Evolutionary conservation across 2,888 invertebrate genomes (phyloP).

Genomic region (Acanthoscelides obtectus): DNA sequence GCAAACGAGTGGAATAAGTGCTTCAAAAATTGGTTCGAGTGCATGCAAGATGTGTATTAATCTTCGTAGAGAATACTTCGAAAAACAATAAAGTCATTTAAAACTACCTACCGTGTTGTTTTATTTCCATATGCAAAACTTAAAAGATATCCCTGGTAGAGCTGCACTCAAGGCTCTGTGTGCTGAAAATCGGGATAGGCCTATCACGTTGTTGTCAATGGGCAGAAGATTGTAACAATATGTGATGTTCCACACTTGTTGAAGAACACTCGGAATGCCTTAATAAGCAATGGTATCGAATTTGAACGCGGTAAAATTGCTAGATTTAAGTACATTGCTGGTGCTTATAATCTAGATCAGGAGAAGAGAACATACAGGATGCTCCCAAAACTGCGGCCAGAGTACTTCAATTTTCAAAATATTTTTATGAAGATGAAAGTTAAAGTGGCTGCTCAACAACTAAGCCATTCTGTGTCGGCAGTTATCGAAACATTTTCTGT

Average conservation of each 20-base stretch:
- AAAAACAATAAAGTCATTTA: too few relatives aligned
- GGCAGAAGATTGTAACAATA: constrained; percentile 1
- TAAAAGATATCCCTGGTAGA: too few relatives aligned
- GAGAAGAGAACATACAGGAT: background rate
- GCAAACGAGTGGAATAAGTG: too few relatives aligned
- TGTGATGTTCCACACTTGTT: constrained; percentile 2
- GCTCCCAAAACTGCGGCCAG: background rate
- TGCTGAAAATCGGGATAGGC: background rate
- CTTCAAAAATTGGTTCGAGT: too few relatives aligned
- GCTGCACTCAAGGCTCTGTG: constrained; percentile 3
- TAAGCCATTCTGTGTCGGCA: constrained; percentile 5
- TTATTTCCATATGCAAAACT: too few relatives aligned
- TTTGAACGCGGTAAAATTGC: constrained; percentile 1
- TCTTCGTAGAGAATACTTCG: too few relatives aligned
- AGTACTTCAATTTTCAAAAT: constrained; percentile 1
- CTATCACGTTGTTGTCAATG: constrained; percentile 8
- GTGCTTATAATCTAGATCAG: constrained; percentile 1
- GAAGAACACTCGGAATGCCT: background rate
- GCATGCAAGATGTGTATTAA: too few relatives aligned
- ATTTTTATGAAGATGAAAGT: too few relatives aligned
- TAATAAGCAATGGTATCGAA: constrained; percentile 2
- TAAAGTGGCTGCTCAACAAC: background rate
- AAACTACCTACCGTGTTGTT: too few relatives aligned
- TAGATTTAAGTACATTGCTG: constrained; percentile 4
- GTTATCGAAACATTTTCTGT: background rate